Conservation (phyloP, 2,113 vertebrate genomes). For the Macaca mulatta region DNA sequence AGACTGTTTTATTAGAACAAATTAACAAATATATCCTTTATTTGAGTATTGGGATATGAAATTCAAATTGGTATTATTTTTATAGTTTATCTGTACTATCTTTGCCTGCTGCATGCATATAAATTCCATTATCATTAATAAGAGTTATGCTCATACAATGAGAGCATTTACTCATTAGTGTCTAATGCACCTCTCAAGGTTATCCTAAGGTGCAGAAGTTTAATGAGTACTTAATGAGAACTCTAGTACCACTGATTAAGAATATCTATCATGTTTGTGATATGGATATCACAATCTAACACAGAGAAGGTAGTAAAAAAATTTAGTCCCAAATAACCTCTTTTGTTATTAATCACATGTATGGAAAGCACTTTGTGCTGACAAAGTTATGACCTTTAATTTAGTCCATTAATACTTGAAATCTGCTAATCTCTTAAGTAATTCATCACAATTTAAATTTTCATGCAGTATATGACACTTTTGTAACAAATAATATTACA, state of each 20-base stretch:
- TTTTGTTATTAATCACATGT: conserved; percentile 80
- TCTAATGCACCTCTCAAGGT: conserved; percentile 85
- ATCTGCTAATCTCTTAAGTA: conserved; percentile 71
- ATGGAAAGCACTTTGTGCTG: conserved; percentile 63
- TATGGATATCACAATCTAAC: conserved; percentile 65
- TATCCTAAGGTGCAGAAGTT: conserved; percentile 80
- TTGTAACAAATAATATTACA: conserved; percentile 29
- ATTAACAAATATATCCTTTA: neutral
- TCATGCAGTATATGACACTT: neutral
- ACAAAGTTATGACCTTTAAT: conserved; percentile 77
- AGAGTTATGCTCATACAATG: conserved; percentile 1
- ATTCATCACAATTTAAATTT: conserved; percentile 76
- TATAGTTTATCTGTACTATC: neutral
- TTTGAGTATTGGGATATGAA: conserved; percentile 18
- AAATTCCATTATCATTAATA: conserved; percentile 62
- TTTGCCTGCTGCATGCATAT: neutral
- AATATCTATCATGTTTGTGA: conserved; percentile 83
- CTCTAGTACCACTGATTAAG: conserved; percentile 82
- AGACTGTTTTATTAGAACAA: conserved; percentile 16
- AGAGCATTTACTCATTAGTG: conserved; percentile 79
- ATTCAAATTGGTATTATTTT: neutral
- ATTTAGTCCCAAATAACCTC: conserved; percentile 65
- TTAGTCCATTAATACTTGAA: conserved; percentile 50
- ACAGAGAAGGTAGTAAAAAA: conserved; percentile 72
- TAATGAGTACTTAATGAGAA: conserved; percentile 87